Conservation (phyloP, 1,140 invertebrate species). For the Pogonomyrmex californicus region DNA sequence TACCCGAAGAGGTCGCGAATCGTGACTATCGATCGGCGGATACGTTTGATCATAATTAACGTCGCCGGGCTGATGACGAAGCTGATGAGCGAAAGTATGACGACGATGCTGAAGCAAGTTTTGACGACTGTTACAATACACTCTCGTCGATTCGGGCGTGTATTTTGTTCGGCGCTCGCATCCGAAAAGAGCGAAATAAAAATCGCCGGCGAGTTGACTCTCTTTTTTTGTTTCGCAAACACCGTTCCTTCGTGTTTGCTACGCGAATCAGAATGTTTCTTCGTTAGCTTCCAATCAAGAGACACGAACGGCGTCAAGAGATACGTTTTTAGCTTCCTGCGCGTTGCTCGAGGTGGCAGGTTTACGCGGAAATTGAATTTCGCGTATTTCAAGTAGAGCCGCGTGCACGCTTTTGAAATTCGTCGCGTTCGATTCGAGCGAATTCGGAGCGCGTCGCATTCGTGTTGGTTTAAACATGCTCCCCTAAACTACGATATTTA, state of each 20-base stretch:
- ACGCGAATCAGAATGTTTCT: conserved; percentile 58
- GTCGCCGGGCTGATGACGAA: conserved; percentile 39
- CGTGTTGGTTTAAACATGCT: conserved; percentile 57
- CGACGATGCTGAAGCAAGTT: conserved; percentile 27
- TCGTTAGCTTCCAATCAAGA: conserved; percentile 61
- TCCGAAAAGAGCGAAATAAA: conserved; percentile 29
- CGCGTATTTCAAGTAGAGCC: conserved; percentile 53
- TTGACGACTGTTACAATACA: conserved; percentile 57
- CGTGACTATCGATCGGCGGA: conserved; percentile 61
- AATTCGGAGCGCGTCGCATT: conserved; percentile 34
- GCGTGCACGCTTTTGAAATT: conserved; percentile 59
- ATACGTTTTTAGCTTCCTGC: conserved; percentile 18
- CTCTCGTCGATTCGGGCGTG: neutral
- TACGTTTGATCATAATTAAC: conserved; percentile 68
- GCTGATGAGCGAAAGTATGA: conserved; percentile 28
- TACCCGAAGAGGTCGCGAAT: conserved; percentile 50
- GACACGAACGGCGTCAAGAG: conserved; percentile 22
- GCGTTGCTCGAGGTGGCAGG: conserved; percentile 34
- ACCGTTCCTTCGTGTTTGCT: conserved; percentile 45
- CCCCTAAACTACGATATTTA: conserved; percentile 56
- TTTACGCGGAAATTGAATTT: conserved; percentile 55
- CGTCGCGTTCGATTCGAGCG: conserved; percentile 52
- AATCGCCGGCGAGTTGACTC: conserved; percentile 27
- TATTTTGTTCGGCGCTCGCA: neutral
- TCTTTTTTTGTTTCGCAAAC: conserved; percentile 38